Percentiles rank a stretch among this genome's conserved stretches.
Conservation (phyloP, 2,113 vertebrate species). For the Anolis carolinensis region DNA sequence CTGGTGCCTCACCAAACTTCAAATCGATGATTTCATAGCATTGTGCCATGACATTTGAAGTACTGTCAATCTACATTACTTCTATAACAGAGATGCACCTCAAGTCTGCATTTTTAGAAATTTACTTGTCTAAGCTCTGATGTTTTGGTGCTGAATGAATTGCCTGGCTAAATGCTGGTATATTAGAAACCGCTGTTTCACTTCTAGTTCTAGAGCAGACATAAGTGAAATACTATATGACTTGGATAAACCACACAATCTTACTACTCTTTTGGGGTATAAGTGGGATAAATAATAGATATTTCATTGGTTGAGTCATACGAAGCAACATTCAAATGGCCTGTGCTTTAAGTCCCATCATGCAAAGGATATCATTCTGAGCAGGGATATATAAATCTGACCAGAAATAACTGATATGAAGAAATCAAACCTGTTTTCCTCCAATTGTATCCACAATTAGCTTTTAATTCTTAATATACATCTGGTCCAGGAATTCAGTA, state of each 20-base stretch:
- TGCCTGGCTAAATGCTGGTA: background rate
- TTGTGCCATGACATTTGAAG: too few relatives aligned
- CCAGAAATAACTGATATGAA: background rate
- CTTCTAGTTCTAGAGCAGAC: background rate
- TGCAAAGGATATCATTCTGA: background rate
- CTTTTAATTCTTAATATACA: slow-evolving; percentile 5
- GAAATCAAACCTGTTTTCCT: background rate
- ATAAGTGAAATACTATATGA: background rate
- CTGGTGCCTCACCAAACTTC: too few relatives aligned
- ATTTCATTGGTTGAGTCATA: background rate
- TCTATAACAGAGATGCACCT: too few relatives aligned
- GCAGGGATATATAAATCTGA: background rate
- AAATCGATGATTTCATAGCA: too few relatives aligned
- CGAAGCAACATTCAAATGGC: background rate
- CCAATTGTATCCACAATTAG: background rate
- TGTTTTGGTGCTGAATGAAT: background rate
- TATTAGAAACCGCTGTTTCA: background rate
- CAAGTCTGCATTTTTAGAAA: background rate
- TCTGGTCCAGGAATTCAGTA: background rate
- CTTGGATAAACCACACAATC: background rate
- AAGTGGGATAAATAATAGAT: background rate
- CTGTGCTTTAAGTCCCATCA: background rate
- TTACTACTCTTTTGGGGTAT: background rate
- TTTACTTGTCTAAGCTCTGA: background rate
- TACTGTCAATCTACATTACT: too few relatives aligned